These are phyloP conservation scores for Peromyscus attwateri DNA, from an alignment of 2,797 vertebrate genomes.

Conservation along the genomic window DNA sequence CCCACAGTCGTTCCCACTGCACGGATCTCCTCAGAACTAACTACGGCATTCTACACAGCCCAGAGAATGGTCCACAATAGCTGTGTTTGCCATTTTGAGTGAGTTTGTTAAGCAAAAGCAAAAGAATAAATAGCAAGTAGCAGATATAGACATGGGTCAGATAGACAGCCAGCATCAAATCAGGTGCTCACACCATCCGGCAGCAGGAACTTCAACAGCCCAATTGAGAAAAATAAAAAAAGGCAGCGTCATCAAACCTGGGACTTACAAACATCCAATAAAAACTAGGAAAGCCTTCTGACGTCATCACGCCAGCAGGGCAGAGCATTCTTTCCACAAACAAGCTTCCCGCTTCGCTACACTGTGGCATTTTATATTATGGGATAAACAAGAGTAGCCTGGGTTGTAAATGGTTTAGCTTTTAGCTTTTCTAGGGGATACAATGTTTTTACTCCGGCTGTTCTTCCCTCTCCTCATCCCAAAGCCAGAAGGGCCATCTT, in stretches of 20 bases:
- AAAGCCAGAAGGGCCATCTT: neutral
- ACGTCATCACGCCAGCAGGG: neutral
- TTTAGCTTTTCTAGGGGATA: neutral
- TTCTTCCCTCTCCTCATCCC: neutral
- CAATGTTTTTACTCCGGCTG: neutral
- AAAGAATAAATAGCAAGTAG: too few relatives aligned
- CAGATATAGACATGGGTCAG: too few relatives aligned
- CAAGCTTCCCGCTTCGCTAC: neutral
- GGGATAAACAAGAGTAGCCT: too few relatives aligned
- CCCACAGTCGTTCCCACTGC: neutral
- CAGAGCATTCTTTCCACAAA: neutral
- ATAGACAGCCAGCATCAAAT: neutral
- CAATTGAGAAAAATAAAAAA: neutral
- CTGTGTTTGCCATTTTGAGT: neutral
- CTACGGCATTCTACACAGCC: too few relatives aligned
- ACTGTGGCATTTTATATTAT: neutral
- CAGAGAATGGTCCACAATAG: neutral
- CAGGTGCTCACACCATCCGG: neutral
- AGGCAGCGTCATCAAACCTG: neutral
- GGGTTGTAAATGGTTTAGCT: neutral
- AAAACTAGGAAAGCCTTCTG: too few relatives aligned
- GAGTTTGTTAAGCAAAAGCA: too few relatives aligned
- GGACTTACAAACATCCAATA: neutral
- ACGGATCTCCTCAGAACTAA: neutral
- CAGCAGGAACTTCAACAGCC: neutral